Percentiles rank a stretch among this genome's conserved stretches.
phyloP scores from a whole-genome alignment of 2,797 vertebrate species.

The Mallotus villosus region DNA sequence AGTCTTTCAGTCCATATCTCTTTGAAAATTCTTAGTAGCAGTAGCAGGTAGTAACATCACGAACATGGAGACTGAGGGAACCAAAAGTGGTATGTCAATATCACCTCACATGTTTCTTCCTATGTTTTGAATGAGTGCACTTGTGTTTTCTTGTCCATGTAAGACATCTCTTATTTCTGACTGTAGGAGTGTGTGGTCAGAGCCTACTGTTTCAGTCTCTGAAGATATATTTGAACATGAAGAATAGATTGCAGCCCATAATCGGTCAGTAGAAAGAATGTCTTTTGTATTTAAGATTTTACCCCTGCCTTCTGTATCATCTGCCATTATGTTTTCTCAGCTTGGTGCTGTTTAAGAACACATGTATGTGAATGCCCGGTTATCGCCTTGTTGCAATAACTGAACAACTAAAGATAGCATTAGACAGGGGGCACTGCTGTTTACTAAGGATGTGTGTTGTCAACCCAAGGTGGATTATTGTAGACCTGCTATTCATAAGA shows the following conservation, averaged over 20 bases:
- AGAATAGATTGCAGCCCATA: slow-evolving; percentile 68
- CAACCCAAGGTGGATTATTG: too few relatives aligned
- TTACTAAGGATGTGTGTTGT: not conserved
- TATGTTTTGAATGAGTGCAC: not conserved
- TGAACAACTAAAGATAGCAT: not conserved
- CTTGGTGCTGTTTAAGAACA: not conserved
- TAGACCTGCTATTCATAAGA: too few relatives aligned
- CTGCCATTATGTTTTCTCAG: not conserved
- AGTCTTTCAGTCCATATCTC: too few relatives aligned
- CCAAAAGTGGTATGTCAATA: slow-evolving; percentile 4
- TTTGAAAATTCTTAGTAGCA: too few relatives aligned
- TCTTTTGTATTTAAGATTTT: not conserved
- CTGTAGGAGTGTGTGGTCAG: slow-evolving; percentile 31
- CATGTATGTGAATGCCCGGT: not conserved
- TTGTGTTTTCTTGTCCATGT: not conserved
- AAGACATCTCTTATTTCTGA: not conserved
- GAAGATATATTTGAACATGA: slow-evolving; percentile 62
- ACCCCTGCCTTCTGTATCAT: too few relatives aligned
- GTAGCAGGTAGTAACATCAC: too few relatives aligned
- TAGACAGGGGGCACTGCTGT: not conserved
- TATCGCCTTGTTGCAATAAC: too few relatives aligned
- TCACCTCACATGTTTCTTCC: too few relatives aligned
- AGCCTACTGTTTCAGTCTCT: slow-evolving; percentile 65
- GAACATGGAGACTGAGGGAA: not conserved
- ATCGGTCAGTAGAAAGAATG: slow-evolving; percentile 60